A percentile compares a stretch with the other conserved stretches of the same genome.
These are phyloP conservation scores for Tangara arthus DNA, from an alignment of 2,797 vertebrate genomes.

Conservation along the genomic window DNA sequence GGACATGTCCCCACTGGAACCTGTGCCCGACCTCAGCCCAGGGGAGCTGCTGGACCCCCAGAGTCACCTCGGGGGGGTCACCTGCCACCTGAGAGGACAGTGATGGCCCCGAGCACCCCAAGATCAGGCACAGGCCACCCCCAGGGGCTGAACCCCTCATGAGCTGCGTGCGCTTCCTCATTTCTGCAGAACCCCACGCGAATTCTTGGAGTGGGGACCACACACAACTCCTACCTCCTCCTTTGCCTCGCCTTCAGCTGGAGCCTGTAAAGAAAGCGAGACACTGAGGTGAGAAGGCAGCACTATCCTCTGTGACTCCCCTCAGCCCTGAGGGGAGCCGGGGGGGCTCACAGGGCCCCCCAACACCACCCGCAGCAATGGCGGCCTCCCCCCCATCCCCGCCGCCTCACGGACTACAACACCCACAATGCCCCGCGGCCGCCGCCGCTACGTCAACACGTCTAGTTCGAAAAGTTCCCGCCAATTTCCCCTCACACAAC, in stretches of 20 bases:
- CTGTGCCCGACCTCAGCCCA: accelerated
- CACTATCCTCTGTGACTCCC: neutral
- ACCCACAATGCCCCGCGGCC: conserved; percentile 31
- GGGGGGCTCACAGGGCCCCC: too few species aligned
- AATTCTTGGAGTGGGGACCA: neutral
- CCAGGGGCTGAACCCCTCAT: neutral
- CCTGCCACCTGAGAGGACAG: neutral
- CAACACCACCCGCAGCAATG: neutral
- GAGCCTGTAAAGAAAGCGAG: conserved; percentile 60
- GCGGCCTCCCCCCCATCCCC: neutral
- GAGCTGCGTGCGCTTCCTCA: accelerated
- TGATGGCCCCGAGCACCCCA: accelerated
- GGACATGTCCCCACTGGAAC: neutral
- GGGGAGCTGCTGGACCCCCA: neutral
- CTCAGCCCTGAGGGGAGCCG: neutral
- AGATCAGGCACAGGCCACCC: neutral
- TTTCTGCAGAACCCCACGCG: neutral
- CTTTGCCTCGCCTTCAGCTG: conserved; percentile 81
- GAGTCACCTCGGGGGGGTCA: too few species aligned
- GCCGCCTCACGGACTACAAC: neutral
- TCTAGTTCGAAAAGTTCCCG: conserved; percentile 46
- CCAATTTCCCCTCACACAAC: conserved; percentile 49
- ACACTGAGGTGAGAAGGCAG: neutral
- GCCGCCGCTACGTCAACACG: neutral
- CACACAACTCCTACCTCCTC: conserved; percentile 83